Evolutionary conservation across 2,797 vertebrate species (phyloP).

Genomic region (Iguana delicatissima): DNA sequence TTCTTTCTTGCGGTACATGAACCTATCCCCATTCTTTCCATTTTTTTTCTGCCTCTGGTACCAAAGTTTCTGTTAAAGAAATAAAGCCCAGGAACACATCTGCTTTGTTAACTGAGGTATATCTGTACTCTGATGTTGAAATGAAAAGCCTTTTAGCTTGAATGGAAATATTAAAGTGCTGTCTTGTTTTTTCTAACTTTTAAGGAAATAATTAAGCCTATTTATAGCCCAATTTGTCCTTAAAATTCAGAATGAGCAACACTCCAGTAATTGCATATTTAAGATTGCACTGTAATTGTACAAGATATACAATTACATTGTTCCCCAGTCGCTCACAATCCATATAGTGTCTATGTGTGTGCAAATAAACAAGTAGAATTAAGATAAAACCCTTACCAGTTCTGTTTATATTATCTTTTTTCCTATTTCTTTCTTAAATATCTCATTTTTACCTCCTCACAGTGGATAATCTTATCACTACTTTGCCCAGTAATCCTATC

Average conservation of each 20-base stretch:
- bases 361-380: neutral
- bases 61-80: too few species aligned
- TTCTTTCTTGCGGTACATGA: too few species aligned
- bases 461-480: neutral
- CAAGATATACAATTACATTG: neutral
- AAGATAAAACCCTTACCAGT: neutral
- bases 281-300: neutral
- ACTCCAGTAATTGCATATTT: neutral
- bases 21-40: too few species aligned
- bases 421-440: neutral
- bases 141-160: neutral
- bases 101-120: too few species aligned
- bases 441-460: neutral
- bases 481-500: neutral
- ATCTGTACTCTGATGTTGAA: neutral
- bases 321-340: neutral
- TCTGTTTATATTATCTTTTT: neutral
- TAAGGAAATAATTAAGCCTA: neutral
- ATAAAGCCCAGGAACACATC: too few species aligned
- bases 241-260: neutral
- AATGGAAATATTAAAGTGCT: neutral
- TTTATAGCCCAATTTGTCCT: neutral
- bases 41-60: too few species aligned
- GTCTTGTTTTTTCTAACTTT: neutral
- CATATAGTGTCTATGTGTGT: neutral